Evolutionary conservation across 2,113 vertebrate species (phyloP).

Genomic region (Perccottus glenii): DNA sequence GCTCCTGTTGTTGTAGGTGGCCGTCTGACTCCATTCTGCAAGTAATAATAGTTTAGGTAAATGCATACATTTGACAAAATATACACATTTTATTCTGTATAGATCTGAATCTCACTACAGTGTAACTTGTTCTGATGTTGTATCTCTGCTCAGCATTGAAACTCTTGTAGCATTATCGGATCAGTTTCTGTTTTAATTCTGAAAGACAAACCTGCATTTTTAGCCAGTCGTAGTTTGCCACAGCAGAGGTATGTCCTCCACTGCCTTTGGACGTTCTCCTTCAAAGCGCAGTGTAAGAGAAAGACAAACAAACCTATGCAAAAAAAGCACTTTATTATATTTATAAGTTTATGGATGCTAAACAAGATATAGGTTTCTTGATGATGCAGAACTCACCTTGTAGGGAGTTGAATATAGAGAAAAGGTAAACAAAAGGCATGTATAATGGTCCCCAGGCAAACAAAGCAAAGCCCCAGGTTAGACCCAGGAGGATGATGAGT

Average conservation of each 20-base stretch:
- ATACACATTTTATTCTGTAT: no score
- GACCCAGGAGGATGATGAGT: slow-evolving; percentile 90
- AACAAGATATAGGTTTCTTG: not conserved
- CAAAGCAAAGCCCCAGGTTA: slow-evolving; percentile 96
- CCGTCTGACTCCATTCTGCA: slow-evolving; percentile 79
- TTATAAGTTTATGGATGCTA: no score
- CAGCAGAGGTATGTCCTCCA: slow-evolving; percentile 94
- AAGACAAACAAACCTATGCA: slow-evolving; percentile 92
- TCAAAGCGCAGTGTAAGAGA: slow-evolving; percentile 92
- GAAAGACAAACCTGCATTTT: slow-evolving; percentile 85
- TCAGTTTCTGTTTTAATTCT: no score
- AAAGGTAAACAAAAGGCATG: slow-evolving; percentile 90
- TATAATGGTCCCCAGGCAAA: slow-evolving; percentile 90
- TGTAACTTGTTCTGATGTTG: no score
- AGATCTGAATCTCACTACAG: no score
- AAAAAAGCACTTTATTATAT: not conserved
- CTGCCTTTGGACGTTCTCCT: slow-evolving; percentile 92
- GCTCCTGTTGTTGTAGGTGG: slow-evolving; percentile 57
- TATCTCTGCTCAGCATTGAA: no score
- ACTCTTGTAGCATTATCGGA: no score
- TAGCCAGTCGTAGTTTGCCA: slow-evolving; percentile 87
- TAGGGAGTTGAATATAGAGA: slow-evolving; percentile 92
- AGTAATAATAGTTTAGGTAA: not conserved
- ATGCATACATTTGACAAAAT: no score
- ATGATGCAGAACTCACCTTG: slow-evolving; percentile 81